Evolutionary conservation across 2,888 invertebrate species (phyloP).

Genomic region (Drosophila robusta): DNA sequence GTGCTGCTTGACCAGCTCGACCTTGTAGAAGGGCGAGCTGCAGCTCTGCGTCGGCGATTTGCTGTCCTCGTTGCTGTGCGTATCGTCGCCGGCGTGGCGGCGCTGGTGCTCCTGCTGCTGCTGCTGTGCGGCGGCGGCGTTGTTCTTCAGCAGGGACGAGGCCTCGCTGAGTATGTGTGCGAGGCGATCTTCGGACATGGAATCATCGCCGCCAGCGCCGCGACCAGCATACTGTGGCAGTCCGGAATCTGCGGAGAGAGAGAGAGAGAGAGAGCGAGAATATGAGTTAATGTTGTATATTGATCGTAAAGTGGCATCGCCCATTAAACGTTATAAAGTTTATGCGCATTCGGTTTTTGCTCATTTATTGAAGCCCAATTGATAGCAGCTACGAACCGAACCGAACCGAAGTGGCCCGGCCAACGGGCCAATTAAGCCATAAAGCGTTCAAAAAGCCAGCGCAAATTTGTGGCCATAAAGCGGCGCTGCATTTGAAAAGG

Average conservation of each 20-base stretch:
- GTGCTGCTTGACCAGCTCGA: slow-evolving; percentile 84
- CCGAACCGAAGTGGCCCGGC: slow-evolving; percentile 1
- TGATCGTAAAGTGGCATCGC: slow-evolving; percentile 74
- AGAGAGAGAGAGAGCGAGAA: neutral
- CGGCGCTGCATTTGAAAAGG: slow-evolving; percentile 64
- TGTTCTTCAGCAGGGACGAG: slow-evolving; percentile 92
- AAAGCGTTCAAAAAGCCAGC: slow-evolving; percentile 79
- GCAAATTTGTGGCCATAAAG: slow-evolving; percentile 78
- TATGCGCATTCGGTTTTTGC: slow-evolving; percentile 56
- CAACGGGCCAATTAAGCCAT: slow-evolving; percentile 68
- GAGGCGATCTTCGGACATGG: slow-evolving; percentile 95
- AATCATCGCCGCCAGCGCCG: slow-evolving; percentile 91
- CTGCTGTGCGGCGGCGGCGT: slow-evolving; percentile 78
- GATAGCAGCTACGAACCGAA: slow-evolving; percentile 33
- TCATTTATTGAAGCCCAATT: slow-evolving; percentile 62
- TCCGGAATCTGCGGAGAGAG: slow-evolving; percentile 88
- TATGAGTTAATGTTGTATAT: slow-evolving; percentile 29
- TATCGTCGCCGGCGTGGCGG: slow-evolving; percentile 86
- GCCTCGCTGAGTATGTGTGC: slow-evolving; percentile 97
- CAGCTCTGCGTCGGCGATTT: slow-evolving; percentile 92
- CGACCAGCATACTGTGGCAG: slow-evolving; percentile 92
- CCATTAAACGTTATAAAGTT: slow-evolving; percentile 82
- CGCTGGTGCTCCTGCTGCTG: slow-evolving; percentile 86
- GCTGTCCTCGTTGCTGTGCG: slow-evolving; percentile 92
- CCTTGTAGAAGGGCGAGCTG: slow-evolving; percentile 92